These are phyloP conservation scores for Triplophysa dalaica DNA, from an alignment of 2,113 vertebrate genomes.

Conservation along the genomic window DNA sequence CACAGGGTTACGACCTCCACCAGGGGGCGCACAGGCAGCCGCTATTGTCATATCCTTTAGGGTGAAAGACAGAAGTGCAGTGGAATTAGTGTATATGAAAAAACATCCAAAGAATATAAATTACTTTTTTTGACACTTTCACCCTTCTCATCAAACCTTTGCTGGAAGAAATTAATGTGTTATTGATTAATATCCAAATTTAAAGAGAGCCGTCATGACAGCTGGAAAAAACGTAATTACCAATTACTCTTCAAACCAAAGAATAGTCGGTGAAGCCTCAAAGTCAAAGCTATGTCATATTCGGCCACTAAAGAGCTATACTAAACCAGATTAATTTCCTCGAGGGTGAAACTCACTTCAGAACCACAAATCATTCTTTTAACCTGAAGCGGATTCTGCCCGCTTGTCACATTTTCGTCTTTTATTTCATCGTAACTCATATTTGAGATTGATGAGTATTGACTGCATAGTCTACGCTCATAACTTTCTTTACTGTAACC, in stretches of 20 bases:
- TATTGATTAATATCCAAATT: constrained; percentile 30
- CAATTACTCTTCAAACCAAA: constrained; percentile 29
- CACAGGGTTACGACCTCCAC: constrained; percentile 84
- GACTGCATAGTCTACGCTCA: neutral
- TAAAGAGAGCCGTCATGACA: neutral
- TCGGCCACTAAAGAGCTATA: constrained; percentile 26
- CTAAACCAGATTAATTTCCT: neutral
- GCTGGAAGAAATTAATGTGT: constrained; percentile 21
- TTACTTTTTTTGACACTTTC: constrained; percentile 14
- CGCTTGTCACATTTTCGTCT: neutral
- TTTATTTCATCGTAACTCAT: constrained; percentile 21
- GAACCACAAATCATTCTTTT: constrained; percentile 6
- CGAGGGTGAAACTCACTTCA: constrained; percentile 7
- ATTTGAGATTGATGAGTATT: constrained; percentile 1
- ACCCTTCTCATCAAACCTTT: constrained; percentile 7
- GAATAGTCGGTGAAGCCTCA: constrained; percentile 25
- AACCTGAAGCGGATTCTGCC: neutral
- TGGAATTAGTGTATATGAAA: neutral
- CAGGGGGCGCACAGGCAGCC: constrained; percentile 81
- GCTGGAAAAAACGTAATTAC: constrained; percentile 17
- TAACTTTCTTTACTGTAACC: constrained; percentile 19
- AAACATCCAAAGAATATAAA: constrained; percentile 1
- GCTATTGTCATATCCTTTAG: constrained; percentile 79
- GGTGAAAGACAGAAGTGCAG: neutral
- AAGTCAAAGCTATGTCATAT: constrained; percentile 24